phyloP scores from a whole-genome alignment of 2,113 vertebrate species.

The Ornithorhynchus anatinus region DNA sequence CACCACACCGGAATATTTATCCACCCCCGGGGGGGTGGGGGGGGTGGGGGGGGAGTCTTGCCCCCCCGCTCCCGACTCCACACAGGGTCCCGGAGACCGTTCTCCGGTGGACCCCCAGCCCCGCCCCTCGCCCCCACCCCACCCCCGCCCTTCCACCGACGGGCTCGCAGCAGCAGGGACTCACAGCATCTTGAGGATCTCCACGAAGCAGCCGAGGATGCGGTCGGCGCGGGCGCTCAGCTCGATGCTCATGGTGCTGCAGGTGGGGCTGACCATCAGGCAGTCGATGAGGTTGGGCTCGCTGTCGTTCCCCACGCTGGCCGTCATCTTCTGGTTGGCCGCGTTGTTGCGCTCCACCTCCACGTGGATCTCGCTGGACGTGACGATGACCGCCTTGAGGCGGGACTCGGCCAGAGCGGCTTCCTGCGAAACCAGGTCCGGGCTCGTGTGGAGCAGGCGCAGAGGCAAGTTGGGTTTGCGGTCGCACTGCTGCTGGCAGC shows the following conservation, averaged over 20 bases:
- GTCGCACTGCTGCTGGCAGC: constrained; percentile 95
- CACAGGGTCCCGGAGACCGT: background rate
- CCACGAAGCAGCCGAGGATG: constrained; percentile 94
- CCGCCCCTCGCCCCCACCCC: background rate
- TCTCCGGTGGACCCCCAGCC: fast-evolving
- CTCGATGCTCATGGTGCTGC: constrained; percentile 95
- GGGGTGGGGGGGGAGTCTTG: fast-evolving
- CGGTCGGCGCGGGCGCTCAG: constrained; percentile 93
- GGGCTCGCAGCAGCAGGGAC: constrained; percentile 38
- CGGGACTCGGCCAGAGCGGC: constrained; percentile 76
- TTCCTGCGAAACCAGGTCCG: constrained; percentile 82
- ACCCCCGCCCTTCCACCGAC: background rate
- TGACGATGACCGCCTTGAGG: constrained; percentile 86
- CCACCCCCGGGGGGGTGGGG: too few species aligned
- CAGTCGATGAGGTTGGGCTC: constrained; percentile 99
- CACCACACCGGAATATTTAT: too few species aligned
- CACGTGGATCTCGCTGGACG: constrained; percentile 95
- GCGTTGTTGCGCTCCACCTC: constrained; percentile 95
- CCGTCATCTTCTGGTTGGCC: constrained; percentile 85
- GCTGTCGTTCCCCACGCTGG: constrained; percentile 82
- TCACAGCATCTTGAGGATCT: constrained; percentile 99
- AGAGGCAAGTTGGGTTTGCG: constrained; percentile 94
- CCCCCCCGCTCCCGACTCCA: background rate
- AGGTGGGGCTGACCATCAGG: constrained; percentile 94
- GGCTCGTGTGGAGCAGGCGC: constrained; percentile 85